Percentiles rank a stretch among this genome's conserved stretches.
These are phyloP conservation scores for Apolygus lucorum DNA, from an alignment of 1,140 invertebrate species.

Conservation along the genomic window DNA sequence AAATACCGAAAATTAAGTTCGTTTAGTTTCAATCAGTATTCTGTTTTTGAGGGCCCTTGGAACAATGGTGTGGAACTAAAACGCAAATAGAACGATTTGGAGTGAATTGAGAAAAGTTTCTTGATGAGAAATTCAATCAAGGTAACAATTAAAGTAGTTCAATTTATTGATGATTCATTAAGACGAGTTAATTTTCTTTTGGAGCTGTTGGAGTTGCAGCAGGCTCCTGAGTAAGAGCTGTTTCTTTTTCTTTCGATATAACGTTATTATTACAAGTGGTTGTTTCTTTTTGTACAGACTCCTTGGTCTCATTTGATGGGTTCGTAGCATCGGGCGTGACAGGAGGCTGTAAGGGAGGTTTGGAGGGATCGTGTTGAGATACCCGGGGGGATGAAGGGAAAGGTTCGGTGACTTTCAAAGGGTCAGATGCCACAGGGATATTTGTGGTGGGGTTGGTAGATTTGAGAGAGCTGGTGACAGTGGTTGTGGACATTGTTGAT, in stretches of 20 bases:
- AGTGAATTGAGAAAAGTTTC: neutral
- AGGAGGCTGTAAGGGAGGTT: neutral
- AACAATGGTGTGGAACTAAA: neutral
- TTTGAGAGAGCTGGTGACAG: neutral
- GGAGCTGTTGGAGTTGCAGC: neutral
- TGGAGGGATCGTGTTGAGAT: neutral
- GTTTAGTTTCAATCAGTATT: neutral
- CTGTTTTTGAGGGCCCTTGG: too few species aligned
- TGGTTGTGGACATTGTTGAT: neutral
- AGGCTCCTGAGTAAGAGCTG: neutral
- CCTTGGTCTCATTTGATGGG: neutral
- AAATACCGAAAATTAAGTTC: neutral
- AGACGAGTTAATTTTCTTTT: neutral
- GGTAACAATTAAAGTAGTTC: neutral
- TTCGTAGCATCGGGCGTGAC: constrained; percentile 9
- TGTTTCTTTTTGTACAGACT: neutral
- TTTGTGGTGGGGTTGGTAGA: neutral
- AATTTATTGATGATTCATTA: neutral
- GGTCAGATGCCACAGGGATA: neutral
- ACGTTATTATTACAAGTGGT: neutral
- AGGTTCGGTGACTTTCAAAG: too few species aligned
- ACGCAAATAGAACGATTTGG: neutral
- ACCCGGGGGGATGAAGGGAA: neutral
- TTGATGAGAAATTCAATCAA: neutral
- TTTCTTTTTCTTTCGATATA: neutral